These are phyloP conservation scores for Eueremaeus valkanovi DNA, from an alignment of 2,888 invertebrate species.

Conservation along the genomic window DNA sequence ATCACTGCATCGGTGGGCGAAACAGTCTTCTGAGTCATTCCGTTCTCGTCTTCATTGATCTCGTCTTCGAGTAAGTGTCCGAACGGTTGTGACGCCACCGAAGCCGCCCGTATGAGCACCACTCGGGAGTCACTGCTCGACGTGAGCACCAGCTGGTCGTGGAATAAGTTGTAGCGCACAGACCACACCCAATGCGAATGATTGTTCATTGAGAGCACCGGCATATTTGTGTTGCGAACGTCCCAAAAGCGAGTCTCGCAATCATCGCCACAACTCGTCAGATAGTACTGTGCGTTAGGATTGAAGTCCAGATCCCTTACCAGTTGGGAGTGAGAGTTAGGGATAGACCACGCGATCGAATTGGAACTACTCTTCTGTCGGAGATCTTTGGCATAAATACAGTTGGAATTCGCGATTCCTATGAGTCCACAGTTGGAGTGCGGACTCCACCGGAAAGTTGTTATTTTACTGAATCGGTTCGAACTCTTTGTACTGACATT, in stretches of 20 bases:
- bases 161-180: constrained; percentile 90
- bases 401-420: constrained; percentile 78
- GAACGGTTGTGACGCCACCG: constrained; percentile 77
- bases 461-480: constrained; percentile 72
- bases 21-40: constrained; percentile 10
- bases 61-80: constrained; percentile 57
- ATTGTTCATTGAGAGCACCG: constrained; percentile 64
- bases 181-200: constrained; percentile 75
- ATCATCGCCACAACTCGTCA: constrained; percentile 93
- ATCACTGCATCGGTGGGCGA: constrained; percentile 69
- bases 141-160: constrained; percentile 89
- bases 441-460: constrained; percentile 89
- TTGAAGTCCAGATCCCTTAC: constrained; percentile 91
- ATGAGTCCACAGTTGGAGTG: constrained; percentile 82
- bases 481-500: constrained; percentile 4
- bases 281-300: constrained; percentile 91
- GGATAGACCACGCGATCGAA: constrained; percentile 72
- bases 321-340: constrained; percentile 80
- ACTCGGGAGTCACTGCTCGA: constrained; percentile 93
- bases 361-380: constrained; percentile 56
- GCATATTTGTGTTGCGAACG: constrained; percentile 71
- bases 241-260: constrained; percentile 95
- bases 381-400: constrained; percentile 81
- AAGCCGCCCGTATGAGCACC: constrained; percentile 76
- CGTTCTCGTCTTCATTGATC: constrained; percentile 53